Evolutionary conservation across 2,113 vertebrate genomes (phyloP).

Genomic region (Atlantisia rogersi): DNA sequence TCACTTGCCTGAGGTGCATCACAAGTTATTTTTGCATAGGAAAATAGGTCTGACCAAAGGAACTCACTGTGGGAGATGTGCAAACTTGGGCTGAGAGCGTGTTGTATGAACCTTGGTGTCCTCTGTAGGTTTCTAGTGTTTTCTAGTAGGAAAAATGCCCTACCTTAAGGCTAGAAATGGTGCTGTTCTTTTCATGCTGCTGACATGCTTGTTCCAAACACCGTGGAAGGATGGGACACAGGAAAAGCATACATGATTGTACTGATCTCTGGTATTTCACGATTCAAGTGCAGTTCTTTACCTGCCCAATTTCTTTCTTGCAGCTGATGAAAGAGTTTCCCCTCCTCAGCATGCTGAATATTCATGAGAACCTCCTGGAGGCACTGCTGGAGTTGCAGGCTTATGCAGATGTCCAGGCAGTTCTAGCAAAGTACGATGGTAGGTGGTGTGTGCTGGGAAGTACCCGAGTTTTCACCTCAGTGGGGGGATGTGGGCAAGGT

Average conservation of each 20-base stretch:
- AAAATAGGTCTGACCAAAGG: not conserved
- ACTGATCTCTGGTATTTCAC: not conserved
- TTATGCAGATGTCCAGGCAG: conserved; percentile 98
- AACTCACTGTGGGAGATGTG: not conserved
- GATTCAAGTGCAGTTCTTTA: not conserved
- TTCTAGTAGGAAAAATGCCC: not conserved
- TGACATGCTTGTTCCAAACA: not conserved
- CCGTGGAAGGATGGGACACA: not conserved
- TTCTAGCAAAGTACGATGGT: conserved; percentile 98
- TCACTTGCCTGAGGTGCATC: not conserved
- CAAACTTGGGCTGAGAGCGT: not conserved
- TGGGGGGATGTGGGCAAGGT: not conserved
- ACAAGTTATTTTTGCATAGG: not conserved
- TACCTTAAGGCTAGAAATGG: not conserved
- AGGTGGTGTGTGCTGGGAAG: conserved; percentile 10
- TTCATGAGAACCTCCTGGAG: conserved; percentile 98
- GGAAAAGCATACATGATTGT: not conserved
- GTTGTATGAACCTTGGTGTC: not conserved
- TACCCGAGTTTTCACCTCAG: accelerated
- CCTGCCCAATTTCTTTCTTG: not conserved
- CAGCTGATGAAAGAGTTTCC: conserved; percentile 99
- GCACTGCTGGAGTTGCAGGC: conserved; percentile 96
- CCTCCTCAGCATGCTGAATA: conserved; percentile 96
- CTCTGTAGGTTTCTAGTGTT: not conserved
- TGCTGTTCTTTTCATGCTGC: not conserved